These are phyloP conservation scores for Gallinago stenura DNA, from an alignment of 2,797 vertebrate genomes.

Conservation along the genomic window DNA sequence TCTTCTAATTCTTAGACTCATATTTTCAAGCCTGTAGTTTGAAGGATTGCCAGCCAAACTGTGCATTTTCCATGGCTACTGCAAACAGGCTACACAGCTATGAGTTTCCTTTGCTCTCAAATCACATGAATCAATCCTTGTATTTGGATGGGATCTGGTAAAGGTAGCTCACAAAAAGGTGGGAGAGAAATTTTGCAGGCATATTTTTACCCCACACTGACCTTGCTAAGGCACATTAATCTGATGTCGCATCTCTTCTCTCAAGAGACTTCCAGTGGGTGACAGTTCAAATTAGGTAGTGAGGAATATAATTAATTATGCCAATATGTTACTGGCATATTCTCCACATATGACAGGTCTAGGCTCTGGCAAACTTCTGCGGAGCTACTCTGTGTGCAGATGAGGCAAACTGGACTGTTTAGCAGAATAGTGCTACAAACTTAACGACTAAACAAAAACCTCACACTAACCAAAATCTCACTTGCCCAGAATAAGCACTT, in stretches of 20 bases:
- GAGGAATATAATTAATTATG: not conserved
- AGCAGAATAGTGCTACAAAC: not conserved
- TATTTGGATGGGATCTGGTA: not conserved
- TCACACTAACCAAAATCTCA: not conserved
- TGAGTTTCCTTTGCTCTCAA: fast-evolving
- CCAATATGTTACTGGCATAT: not conserved
- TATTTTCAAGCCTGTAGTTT: not conserved
- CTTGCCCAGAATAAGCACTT: not conserved
- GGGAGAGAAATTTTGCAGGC: not conserved
- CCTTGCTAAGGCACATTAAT: not conserved
- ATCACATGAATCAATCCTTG: no score
- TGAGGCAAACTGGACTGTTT: not conserved
- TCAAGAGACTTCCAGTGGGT: not conserved
- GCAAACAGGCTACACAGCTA: not conserved
- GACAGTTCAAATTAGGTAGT: not conserved
- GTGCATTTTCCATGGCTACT: not conserved
- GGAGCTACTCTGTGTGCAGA: not conserved
- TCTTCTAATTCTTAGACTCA: not conserved
- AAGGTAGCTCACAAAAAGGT: not conserved
- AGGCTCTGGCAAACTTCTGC: not conserved
- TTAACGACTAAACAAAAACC: not conserved
- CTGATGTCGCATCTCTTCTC: not conserved
- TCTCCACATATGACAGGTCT: not conserved
- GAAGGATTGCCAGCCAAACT: not conserved
- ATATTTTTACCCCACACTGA: not conserved